phyloP scores from a whole-genome alignment of 2,113 vertebrate species.

The Hystrix brachyura region DNA sequence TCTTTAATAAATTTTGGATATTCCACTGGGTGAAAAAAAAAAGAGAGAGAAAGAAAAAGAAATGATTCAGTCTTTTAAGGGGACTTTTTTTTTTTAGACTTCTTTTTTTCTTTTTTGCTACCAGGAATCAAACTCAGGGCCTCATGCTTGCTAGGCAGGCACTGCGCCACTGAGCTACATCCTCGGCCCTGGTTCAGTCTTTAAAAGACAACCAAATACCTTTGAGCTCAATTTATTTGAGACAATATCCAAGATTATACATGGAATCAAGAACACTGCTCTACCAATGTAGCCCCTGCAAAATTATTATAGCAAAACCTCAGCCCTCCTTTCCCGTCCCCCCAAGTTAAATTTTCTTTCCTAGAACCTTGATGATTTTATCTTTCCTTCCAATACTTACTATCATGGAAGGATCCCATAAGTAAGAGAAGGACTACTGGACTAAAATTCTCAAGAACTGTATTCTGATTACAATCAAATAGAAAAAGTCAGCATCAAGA shows the following conservation, averaged over 20 bases:
- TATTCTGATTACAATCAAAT: background rate
- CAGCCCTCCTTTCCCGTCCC: background rate
- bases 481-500: background rate
- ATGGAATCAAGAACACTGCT: background rate
- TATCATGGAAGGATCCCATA: background rate
- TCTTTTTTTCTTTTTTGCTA: background rate
- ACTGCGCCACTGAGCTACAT: background rate
- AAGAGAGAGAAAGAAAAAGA: background rate
- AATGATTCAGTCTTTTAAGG: background rate
- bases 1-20: slow-evolving; percentile 9
- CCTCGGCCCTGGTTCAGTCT: background rate
- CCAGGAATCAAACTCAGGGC: background rate
- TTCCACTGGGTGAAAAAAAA: background rate
- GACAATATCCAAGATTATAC: background rate
- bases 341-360: background rate
- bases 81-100: background rate
- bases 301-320: background rate
- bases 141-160: background rate
- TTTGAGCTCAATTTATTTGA: background rate
- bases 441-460: background rate
- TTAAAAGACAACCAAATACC: background rate
- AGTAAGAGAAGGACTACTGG: background rate
- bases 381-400: background rate
- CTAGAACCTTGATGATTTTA: background rate
- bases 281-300: background rate